Base-by-base conservation (phyloP, 2,888 invertebrate species). In the Melieria crassipennis region DNA sequence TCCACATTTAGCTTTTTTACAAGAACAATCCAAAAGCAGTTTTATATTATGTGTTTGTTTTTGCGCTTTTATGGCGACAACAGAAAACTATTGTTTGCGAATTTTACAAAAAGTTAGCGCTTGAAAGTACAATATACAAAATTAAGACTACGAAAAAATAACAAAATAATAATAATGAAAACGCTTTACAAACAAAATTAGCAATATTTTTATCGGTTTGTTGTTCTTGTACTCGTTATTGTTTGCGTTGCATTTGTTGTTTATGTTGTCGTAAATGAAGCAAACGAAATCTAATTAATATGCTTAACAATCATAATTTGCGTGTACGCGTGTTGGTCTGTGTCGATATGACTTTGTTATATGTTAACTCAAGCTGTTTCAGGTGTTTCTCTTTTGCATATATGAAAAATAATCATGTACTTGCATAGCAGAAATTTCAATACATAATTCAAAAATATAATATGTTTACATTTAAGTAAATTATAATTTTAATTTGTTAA, bases 381-480 rank as follows among this genome's bases (percentile, higher is more conserved):
- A 57, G 52, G 43, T 70, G 30, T 52, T 30, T 62, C 57, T 42
- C 55, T 60, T 63, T 61, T 68, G 11, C 7, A 52, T 58, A 65
- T 30, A 47, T 16, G n/a, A 52, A 48, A 65, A 65, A 65, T 55
- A 55, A 4, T 55, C 55, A 65, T 58, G 66, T 57, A 57, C 42
- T 57, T 57, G 65, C 64, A 64, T 64, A 55, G 52, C 52, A 55
- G 64, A 66, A 58, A 66, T 58, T 66, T 30, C 30, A 30, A 30
- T 30, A 58, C 57, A 57, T 47, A 58, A 57, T 48, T 66, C 30
- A 46, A 66, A 43, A 50, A 45, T 65, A 66, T 13, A 58, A 66
- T 43, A 50, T 58, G 50, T 66, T 66, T 66, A 66, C 58, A 47
- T 58, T 66, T 66, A 66, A 66, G 66, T 58, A 66, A 66, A 66